Percentiles rank a stretch among this genome's conserved stretches.
These are phyloP conservation scores for Oreotrochilus melanogaster DNA, from an alignment of 2,113 vertebrate species.

Conservation along the genomic window DNA sequence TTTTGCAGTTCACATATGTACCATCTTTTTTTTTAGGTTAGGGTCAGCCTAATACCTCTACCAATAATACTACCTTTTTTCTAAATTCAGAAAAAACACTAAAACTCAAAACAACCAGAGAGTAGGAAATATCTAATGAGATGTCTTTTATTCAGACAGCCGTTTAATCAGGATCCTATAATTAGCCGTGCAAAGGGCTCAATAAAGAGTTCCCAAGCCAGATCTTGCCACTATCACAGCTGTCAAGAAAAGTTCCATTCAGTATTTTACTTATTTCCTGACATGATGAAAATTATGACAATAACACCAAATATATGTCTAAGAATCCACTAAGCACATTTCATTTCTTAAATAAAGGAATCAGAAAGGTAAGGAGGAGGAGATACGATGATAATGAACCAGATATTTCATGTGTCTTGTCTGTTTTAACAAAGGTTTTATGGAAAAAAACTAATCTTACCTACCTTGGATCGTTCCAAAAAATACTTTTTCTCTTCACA, in stretches of 20 bases:
- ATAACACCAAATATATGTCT: background rate
- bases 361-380: background rate
- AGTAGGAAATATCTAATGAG: background rate
- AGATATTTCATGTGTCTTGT: background rate
- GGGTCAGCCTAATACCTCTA: background rate
- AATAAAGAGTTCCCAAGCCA: background rate
- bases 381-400: background rate
- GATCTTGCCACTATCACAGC: background rate
- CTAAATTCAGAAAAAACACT: background rate
- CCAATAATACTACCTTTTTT: background rate
- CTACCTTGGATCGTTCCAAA: background rate
- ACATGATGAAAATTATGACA: background rate
- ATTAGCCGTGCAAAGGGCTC: background rate
- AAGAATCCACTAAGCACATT: background rate
- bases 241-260: background rate
- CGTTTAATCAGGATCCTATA: background rate
- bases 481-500: background rate
- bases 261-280: background rate
- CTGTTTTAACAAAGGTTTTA: background rate
- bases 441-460: background rate
- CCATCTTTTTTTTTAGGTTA: background rate
- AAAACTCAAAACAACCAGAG: background rate
- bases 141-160: background rate
- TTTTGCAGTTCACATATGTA: background rate
- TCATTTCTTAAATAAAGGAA: background rate